Conservation (phyloP, 2,113 vertebrate genomes). For the Nettapus auritus region DNA sequence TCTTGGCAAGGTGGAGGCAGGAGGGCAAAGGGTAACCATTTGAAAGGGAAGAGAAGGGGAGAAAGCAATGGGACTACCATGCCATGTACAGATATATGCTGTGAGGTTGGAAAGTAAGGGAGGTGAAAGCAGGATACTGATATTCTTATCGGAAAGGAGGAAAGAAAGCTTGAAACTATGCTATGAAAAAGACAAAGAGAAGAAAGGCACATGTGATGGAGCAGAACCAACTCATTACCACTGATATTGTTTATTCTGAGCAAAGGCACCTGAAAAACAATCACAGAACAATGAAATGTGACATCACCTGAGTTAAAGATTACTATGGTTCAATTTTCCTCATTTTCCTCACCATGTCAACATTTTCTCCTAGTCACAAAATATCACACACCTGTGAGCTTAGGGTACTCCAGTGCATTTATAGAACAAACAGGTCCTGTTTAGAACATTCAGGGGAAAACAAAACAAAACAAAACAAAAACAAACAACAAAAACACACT, state of each 20-base stretch:
- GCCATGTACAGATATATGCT: rapidly evolving
- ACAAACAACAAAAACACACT: too few relatives aligned
- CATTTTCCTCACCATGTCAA: neutral
- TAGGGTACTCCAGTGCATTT: neutral
- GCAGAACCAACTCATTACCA: neutral
- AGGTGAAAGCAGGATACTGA: neutral
- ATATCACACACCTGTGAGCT: neutral
- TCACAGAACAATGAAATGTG: neutral
- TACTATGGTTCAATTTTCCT: neutral
- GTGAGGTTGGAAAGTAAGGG: neutral
- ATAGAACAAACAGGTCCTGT: neutral
- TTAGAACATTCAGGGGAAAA: neutral
- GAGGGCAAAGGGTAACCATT: rapidly evolving
- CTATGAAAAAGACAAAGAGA: neutral
- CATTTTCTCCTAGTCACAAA: neutral
- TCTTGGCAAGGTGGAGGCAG: neutral
- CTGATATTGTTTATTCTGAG: rapidly evolving
- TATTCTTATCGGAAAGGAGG: neutral
- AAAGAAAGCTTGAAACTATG: neutral
- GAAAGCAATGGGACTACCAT: neutral
- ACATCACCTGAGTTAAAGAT: neutral
- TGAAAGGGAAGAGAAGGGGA: neutral
- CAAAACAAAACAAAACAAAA: neutral
- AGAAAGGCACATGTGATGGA: neutral
- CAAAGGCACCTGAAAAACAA: neutral